Evolutionary conservation across 2,888 invertebrate species (phyloP), one percentile per base, ranked within the genome.

Genomic region (Andrena flavipes): DNA sequence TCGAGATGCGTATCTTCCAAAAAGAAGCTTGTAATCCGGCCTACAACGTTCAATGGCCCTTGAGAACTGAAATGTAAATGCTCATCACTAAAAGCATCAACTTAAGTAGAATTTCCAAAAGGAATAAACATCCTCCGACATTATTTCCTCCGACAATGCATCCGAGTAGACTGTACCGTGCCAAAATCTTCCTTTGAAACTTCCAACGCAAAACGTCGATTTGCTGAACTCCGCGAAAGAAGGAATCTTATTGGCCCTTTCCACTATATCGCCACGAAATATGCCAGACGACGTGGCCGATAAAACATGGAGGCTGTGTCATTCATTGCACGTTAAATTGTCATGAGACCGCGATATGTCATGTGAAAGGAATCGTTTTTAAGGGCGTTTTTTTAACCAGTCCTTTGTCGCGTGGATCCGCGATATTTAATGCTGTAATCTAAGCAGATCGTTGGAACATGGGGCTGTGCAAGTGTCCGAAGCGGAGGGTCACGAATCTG

Each of bases 381-480:
- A 29, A 56, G 59, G 16, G 20, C 51, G 35, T 72, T 75, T 48
- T 29, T 68, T 13, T 51, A 68, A 20, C 30, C 62, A 49, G 42
- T 1, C 20, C 29, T 35, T 63, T 2, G 2, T 60, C 23, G 16
- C 20, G 13, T 42, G 51, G n/a, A 6, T 26, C 8, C 56, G 20
- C 30, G 48, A 73, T 63, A 65, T 63, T 76, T 74, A 49, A 80
- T 64, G 68, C 48, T 54, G 56, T 67, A 68, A 73, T 30, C 20
- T 62, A 60, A 10, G 10, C 0, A 29, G 48, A 26, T 62, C 20
- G 59, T 54, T 33, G 23, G 63, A 93, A 90, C 92, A 99, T 99
- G 99, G 99, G 99, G 85, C 95, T 99, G 84, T 99, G 99, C 95
- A 99, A 99, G 94, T 99, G 99, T 95, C 99, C 99, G 26, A 99